phyloP scores from a whole-genome alignment of 2,113 vertebrate species.

The Gobiocypris rarus region DNA sequence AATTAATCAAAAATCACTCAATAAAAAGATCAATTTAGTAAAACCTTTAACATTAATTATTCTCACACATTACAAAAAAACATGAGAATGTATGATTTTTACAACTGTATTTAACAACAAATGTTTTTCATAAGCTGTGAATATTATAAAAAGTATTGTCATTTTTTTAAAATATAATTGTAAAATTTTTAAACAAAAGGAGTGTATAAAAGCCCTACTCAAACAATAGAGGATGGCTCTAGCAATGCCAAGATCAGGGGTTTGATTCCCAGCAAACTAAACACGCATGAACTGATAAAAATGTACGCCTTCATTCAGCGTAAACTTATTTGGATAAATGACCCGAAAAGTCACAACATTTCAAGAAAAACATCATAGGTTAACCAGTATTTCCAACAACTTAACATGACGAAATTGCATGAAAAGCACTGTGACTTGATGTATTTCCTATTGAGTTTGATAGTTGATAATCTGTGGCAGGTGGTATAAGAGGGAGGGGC shows the following conservation, averaged over 20 bases:
- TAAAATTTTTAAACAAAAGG: not conserved
- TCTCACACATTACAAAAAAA: too few relatives aligned
- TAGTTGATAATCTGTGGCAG: constrained; percentile 7
- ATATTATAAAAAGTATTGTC: not conserved
- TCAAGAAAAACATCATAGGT: not conserved
- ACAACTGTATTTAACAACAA: too few relatives aligned
- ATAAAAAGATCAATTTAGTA: too few relatives aligned
- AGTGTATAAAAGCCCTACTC: not conserved
- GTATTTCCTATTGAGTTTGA: not conserved
- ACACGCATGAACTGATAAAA: not conserved
- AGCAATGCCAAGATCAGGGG: too few relatives aligned
- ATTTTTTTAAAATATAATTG: too few relatives aligned
- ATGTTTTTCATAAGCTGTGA: not conserved
- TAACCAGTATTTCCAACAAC: not conserved
- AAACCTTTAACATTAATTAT: too few relatives aligned
- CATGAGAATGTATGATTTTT: too few relatives aligned
- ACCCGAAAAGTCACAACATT: not conserved
- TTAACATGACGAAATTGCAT: not conserved
- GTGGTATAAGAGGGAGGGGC: not conserved
- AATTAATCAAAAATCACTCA: not conserved
- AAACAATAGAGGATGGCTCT: not conserved
- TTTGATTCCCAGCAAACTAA: too few relatives aligned
- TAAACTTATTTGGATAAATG: not conserved
- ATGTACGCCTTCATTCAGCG: not conserved
- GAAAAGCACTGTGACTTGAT: not conserved